Evolutionary conservation across 2,888 invertebrate species (phyloP), one percentile per base, ranked within the genome.

Genomic region (Ichneumoninae sp.): DNA sequence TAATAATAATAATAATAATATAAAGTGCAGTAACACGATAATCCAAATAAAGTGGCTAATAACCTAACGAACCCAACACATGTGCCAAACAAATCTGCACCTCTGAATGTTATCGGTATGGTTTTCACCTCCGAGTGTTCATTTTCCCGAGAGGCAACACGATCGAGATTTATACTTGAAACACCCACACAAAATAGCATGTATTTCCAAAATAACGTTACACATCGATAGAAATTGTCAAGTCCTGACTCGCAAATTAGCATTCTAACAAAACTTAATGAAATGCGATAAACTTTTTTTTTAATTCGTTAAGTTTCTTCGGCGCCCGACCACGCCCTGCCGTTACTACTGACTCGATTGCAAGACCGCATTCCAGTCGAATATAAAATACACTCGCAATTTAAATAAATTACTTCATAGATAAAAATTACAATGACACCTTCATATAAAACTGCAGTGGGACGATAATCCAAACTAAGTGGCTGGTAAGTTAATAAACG

Each of bases 121-220:
- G 36, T 62, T 62, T 75, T 79, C 50, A 54, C 30, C 62, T 44
- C 22, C 22, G 16, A 54, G 50, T 44, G 40, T 16, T 69, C 60
- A 47, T 30, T 65, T 54, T 78, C 40, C 5, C 26, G 26, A 71
- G 74, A 79, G 81, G 87, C 86, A 86, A 88, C 87, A 85, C 86
- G 84, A 89, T 88, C 88, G 87, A 89, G 89, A 89, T 90, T 90
- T 89, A 90, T 89, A 88, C 85, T 66, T 80, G 68, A 74, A 6
- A 0, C 22, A 50, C 16, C 6, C 50, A 71, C 66, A 57, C 19
- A 50, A 71, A 70, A 82, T 82, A 26, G 33, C 54, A 52, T 13
- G 13, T 66, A 57, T 13, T 65, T 16, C 4, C 40, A 44, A 52
- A 60, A 52, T 52, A 76, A 70, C 36, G 30, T 50, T 30, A 60